Percentiles rank a stretch among this genome's conserved stretches.
These are phyloP conservation scores for Philaethria dido DNA, from an alignment of 2,888 invertebrate genomes.

Conservation along the genomic window DNA sequence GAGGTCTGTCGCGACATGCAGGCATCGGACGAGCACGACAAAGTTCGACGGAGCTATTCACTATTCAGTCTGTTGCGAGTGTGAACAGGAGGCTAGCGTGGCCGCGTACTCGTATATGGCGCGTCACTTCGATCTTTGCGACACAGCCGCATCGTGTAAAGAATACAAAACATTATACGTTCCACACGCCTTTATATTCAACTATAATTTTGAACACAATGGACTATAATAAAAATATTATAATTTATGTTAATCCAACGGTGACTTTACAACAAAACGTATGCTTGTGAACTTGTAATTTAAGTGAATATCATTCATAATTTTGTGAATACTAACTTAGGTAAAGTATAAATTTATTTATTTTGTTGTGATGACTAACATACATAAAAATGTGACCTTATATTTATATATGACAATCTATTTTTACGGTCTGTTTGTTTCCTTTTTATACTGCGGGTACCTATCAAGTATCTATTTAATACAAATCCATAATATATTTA, in stretches of 20 bases:
- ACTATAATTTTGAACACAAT: constrained; percentile 43
- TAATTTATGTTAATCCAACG: constrained; percentile 40
- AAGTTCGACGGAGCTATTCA: constrained; percentile 33
- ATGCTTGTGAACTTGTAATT: constrained; percentile 26
- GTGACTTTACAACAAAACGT: constrained; percentile 32
- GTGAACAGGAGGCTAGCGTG: constrained; percentile 35
- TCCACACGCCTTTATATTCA: constrained; percentile 31
- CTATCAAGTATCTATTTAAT: not conserved
- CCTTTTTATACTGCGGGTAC: not conserved
- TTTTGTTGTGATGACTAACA: not conserved
- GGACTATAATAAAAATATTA: constrained; percentile 41
- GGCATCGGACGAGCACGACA: constrained; percentile 32
- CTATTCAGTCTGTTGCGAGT: constrained; percentile 44
- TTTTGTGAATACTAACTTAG: constrained; percentile 33
- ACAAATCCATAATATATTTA: not conserved
- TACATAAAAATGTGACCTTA: too few relatives aligned
- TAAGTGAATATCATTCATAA: constrained; percentile 22
- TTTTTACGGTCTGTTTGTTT: constrained; percentile 9
- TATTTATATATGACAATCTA: not conserved
- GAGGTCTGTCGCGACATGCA: constrained; percentile 14
- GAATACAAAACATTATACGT: constrained; percentile 35
- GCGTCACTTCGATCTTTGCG: constrained; percentile 39
- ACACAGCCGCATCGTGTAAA: constrained; percentile 31
- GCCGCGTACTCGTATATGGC: constrained; percentile 27
- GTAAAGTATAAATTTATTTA: constrained; percentile 16